A percentile compares a stretch with the other conserved stretches of the same genome.
Evolutionary conservation across 1,140 invertebrate species (phyloP).

Genomic region (Oscheius sp.): DNA sequence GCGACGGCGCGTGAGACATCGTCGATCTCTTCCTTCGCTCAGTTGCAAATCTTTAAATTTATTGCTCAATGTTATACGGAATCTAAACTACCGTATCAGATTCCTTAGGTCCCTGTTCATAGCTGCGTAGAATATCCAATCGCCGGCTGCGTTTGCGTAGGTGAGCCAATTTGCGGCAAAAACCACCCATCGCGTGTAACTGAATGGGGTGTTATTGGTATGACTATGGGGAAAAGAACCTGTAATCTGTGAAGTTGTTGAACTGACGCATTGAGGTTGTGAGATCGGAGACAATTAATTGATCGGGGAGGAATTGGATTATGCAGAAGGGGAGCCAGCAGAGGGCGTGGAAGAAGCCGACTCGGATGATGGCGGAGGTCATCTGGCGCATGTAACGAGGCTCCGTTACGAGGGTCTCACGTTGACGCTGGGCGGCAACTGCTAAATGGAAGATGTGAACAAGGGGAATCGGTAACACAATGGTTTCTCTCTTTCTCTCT

Average conservation of each 20-base stretch:
- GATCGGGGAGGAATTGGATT: slow-evolving; percentile 32
- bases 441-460: slow-evolving; percentile 18
- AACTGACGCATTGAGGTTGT: slow-evolving; percentile 33
- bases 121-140: slow-evolving; percentile 60
- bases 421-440: slow-evolving; percentile 28
- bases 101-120: slow-evolving; percentile 57
- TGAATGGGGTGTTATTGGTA: not conserved
- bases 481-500: too few species aligned
- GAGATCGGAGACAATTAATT: slow-evolving; percentile 20
- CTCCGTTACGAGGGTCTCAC: slow-evolving; percentile 53
- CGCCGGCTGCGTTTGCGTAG: slow-evolving; percentile 54
- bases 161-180: slow-evolving; percentile 56
- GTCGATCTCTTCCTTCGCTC: slow-evolving; percentile 37
- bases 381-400: slow-evolving; percentile 58
- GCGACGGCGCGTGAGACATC: slow-evolving; percentile 31
- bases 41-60: slow-evolving; percentile 34
- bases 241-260: slow-evolving; percentile 35
- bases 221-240: slow-evolving; percentile 1
- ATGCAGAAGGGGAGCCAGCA: slow-evolving; percentile 59
- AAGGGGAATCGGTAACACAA: not conserved
- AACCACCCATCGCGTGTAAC: slow-evolving; percentile 40
- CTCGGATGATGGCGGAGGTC: slow-evolving; percentile 55
- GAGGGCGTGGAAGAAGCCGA: slow-evolving; percentile 56
- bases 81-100: slow-evolving; percentile 53
- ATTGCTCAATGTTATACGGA: not conserved